Percentiles rank a stretch among this genome's conserved stretches.
These are phyloP conservation scores for Disparrhopalites patrizii DNA, from an alignment of 2,888 invertebrate species.

Conservation along the genomic window DNA sequence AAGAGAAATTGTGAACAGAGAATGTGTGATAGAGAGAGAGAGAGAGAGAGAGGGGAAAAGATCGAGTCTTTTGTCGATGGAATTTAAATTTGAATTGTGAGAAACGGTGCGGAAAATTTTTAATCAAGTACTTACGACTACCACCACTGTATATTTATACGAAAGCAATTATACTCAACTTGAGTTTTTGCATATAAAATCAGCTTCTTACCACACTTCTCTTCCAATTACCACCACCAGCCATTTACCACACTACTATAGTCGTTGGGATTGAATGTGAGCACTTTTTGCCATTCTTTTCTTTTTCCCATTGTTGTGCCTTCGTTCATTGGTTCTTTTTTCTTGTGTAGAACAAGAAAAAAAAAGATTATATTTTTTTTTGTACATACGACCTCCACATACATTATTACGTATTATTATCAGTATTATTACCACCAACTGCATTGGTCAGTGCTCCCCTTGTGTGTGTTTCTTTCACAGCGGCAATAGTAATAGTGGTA, in stretches of 20 bases:
- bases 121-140: conserved; percentile 26
- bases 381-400: too few relatives aligned
- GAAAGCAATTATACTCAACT: conserved; percentile 19
- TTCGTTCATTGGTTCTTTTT: too few relatives aligned
- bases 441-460: neutral
- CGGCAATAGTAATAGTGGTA: too few relatives aligned
- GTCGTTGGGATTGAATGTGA: too few relatives aligned
- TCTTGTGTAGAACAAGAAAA: too few relatives aligned
- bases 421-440: neutral
- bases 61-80: conserved; percentile 16
- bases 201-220: conserved; percentile 1
- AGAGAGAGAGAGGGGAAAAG: too few relatives aligned
- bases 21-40: conserved; percentile 19
- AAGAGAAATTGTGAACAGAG: neutral
- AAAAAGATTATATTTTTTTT: too few relatives aligned
- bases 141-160: conserved; percentile 9
- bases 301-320: too few relatives aligned
- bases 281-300: too few relatives aligned
- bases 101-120: conserved; percentile 28
- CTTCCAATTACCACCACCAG: too few relatives aligned
- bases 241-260: neutral
- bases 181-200: conserved; percentile 21
- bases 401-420: neutral
- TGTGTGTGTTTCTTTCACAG: too few relatives aligned
- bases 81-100: conserved; percentile 25